phyloP scores from a whole-genome alignment of 2,113 vertebrate genomes.

The Gorsachius goisagi region DNA sequence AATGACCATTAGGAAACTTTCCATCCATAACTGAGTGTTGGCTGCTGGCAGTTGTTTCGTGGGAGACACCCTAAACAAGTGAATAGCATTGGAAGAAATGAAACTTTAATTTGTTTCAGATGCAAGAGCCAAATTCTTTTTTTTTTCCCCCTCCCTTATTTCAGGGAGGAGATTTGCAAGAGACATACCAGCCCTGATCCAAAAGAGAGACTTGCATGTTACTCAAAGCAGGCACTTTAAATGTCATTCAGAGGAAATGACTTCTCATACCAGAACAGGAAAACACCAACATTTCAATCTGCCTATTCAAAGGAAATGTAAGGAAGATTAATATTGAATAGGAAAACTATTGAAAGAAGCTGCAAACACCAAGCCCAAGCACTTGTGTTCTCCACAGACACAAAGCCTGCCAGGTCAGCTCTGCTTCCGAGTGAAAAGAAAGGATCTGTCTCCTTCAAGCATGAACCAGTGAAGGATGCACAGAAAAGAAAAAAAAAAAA shows the following conservation, averaged over 20 bases:
- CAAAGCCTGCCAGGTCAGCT: neutral
- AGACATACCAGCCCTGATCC: constrained; percentile 3
- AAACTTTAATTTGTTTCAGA: constrained; percentile 14
- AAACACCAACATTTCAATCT: constrained; percentile 9
- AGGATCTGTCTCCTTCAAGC: neutral
- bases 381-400: neutral
- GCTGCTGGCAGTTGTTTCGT: neutral
- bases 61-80: neutral
- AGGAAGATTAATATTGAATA: neutral
- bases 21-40: neutral
- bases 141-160: neutral
- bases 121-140: neutral
- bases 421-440: neutral
- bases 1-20: neutral
- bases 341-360: neutral
- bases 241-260: neutral
- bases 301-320: neutral
- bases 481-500: neutral
- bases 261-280: constrained; percentile 22
- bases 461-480: fast-evolving
- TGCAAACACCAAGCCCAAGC: neutral
- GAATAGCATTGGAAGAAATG: neutral
- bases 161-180: neutral
- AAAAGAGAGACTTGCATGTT: neutral
- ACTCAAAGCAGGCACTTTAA: neutral